Percentiles rank a stretch among this genome's conserved stretches.
Evolutionary conservation across 1,140 invertebrate genomes (phyloP).

Genomic region (Lucilia cuprina): DNA sequence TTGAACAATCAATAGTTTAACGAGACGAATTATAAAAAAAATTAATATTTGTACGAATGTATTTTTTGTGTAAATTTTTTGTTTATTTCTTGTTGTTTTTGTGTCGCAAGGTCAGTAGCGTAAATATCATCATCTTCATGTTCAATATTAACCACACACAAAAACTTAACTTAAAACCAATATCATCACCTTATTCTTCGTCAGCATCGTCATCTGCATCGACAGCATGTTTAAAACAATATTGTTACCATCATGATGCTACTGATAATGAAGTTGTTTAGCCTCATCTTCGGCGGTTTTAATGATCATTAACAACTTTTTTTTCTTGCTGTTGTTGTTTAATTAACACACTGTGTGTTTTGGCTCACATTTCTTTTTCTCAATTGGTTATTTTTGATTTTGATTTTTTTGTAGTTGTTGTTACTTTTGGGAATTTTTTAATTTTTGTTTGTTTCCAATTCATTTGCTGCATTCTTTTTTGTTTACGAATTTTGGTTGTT

Average conservation of each 20-base stretch:
- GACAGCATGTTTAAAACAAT: not conserved
- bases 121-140: not conserved
- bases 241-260: not conserved
- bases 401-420: not conserved
- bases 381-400: slow-evolving; percentile 7
- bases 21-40: not conserved
- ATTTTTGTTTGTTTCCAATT: not conserved
- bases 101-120: slow-evolving; percentile 22
- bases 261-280: not conserved
- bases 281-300: not conserved
- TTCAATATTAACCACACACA: not conserved
- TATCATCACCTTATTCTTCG: not conserved
- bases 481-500: not conserved
- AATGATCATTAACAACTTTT: not conserved
- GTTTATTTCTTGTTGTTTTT: not conserved
- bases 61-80: not conserved
- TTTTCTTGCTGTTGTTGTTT: not conserved
- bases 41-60: not conserved
- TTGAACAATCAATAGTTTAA: not conserved
- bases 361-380: not conserved
- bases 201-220: not conserved
- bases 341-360: not conserved
- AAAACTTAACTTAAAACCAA: not conserved
- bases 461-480: not conserved
- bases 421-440: not conserved